Base-by-base conservation (phyloP, 2,888 invertebrate genomes). In the Caenorhabditis panamensis region DNA sequence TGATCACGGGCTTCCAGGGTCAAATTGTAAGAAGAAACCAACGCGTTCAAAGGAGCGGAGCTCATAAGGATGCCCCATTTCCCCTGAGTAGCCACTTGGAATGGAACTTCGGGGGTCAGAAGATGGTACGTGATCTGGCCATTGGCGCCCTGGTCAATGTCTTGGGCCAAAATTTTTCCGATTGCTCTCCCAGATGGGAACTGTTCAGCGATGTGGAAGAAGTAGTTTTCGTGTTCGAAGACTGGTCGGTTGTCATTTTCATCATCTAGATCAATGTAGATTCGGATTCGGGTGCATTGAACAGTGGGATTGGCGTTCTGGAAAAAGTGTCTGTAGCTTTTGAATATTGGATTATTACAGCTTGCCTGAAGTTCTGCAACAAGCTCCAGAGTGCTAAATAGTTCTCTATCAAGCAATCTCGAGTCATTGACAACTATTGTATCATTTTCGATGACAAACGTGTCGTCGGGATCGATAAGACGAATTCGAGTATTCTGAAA, bases 231-330 rank as follows among this genome's bases (percentile, higher is more conserved):
- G 11, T 84, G 68, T 62, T 87, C 88, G 61, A 90, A 90, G 1
- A 84, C 82, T 8, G 90, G 90, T 3, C 86, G 78, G 73, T 90
- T 87, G 69, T 90, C 90, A 62, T 90, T 90, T 31, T 80, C 85
- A 62, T 90, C 90, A n/a, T 85, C 82, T 11, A 90, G 61, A 59
- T 84, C 83, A 4, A 90, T 78, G 9, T 83, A 77, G 18, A 89
- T 64, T 2, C 85, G 81, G 1, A 76, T 62, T 20, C 82, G 58
- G 6, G 73, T 41, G 41, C 85, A 85, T 18, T 58, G 72, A 1
- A 63, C 61, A 0, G 59, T 16, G 31, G 76, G 77, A 20, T 56
- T 61, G 1, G 75, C 78, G 41, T 76, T 78, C 69, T 83, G 67
- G n/a, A 76, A 64, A 16, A 20, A n/a, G 8, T 31, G 31, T 18